These are phyloP conservation scores for Halocaridina rubra DNA, from an alignment of 2,888 invertebrate genomes.

Conservation along the genomic window DNA sequence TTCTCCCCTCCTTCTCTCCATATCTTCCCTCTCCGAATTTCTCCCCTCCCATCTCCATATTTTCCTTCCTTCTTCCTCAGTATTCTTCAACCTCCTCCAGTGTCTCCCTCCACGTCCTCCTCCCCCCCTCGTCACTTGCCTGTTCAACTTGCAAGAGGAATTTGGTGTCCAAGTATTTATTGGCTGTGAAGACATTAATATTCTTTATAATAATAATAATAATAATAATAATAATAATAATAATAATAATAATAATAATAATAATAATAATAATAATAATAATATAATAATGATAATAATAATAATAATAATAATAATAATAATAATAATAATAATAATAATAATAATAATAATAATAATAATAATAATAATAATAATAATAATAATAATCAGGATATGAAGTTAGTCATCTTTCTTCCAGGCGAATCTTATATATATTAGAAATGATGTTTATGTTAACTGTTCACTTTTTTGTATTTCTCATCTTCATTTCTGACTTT, in stretches of 20 bases:
- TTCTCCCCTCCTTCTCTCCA: too few relatives aligned
- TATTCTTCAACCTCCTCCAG: too few relatives aligned
- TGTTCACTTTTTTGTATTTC: neutral
- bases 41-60: too few relatives aligned
- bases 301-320: neutral
- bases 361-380: neutral
- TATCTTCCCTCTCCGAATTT: too few relatives aligned
- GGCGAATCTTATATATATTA: neutral
- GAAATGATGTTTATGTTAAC: neutral
- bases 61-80: too few relatives aligned
- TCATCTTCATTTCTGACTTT: neutral
- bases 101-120: too few relatives aligned
- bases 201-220: neutral
- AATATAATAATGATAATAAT: neutral
- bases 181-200: neutral
- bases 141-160: too few relatives aligned
- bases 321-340: neutral
- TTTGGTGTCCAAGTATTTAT: too few relatives aligned
- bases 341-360: neutral
- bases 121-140: too few relatives aligned
- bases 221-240: neutral
- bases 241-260: neutral
- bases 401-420: neutral
- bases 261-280: neutral
- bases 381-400: neutral